phyloP scores from a whole-genome alignment of 1,140 invertebrate species.

The Dreissena rostriformis region DNA sequence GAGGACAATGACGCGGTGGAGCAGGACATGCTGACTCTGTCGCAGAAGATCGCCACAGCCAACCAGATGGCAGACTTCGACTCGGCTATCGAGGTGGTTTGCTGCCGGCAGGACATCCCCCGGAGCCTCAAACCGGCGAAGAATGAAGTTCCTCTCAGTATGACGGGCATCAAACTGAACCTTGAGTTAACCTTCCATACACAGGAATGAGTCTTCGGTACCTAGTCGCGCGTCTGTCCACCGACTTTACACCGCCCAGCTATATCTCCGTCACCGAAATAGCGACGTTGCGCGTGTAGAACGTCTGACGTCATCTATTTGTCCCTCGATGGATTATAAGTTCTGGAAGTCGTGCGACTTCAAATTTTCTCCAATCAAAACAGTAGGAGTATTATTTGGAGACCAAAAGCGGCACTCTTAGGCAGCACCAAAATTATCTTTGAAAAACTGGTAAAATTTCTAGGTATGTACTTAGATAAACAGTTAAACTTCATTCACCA shows the following conservation, averaged over 20 bases:
- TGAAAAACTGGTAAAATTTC: no score
- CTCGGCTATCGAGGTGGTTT: constrained; percentile 58
- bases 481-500: no score
- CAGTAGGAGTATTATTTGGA: no score
- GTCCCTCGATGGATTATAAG: constrained; percentile 53
- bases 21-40: constrained; percentile 47
- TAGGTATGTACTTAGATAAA: no score
- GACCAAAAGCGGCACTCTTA: no score
- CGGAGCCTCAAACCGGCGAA: constrained; percentile 35
- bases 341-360: constrained; percentile 56
- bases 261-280: constrained; percentile 55
- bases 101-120: constrained; percentile 9
- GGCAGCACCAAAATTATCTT: no score
- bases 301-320: constrained; percentile 61
- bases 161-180: constrained; percentile 50
- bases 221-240: constrained; percentile 52
- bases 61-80: constrained; percentile 62
- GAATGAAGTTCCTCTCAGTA: constrained; percentile 40
- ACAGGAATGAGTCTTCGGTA: constrained; percentile 45
- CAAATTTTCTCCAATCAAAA: no score
- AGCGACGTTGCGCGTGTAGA: constrained; percentile 53
- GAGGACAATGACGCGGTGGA: constrained; percentile 49
- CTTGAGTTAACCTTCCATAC: constrained; percentile 47
- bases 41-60: constrained; percentile 55
- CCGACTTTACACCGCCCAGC: constrained; percentile 44